These are phyloP conservation scores for Cuniculus paca DNA, from an alignment of 2,797 vertebrate genomes.

Conservation along the genomic window DNA sequence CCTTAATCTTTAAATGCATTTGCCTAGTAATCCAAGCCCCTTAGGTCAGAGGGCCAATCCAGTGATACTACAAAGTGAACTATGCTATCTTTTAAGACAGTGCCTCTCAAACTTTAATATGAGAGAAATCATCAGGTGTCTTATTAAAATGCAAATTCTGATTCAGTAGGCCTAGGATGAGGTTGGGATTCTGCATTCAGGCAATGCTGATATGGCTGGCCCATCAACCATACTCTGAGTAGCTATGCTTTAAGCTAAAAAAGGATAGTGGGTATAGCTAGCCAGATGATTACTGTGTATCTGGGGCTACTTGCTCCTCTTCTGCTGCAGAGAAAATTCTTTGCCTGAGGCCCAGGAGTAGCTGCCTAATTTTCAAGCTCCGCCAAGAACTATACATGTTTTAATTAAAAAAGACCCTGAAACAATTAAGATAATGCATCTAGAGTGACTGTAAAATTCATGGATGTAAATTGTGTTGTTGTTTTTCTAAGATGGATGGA, in stretches of 20 bases:
- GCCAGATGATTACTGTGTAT: conserved; percentile 24
- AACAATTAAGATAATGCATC: conserved; percentile 77
- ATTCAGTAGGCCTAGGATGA: neutral
- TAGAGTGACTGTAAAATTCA: conserved; percentile 71
- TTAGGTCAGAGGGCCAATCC: neutral
- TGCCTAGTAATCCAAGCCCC: neutral
- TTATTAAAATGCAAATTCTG: conserved; percentile 48
- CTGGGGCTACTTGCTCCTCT: neutral
- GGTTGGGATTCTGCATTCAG: neutral
- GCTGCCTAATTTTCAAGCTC: conserved; percentile 70
- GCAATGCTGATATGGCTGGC: neutral
- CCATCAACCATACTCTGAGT: neutral
- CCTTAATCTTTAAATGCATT: conserved; percentile 28
- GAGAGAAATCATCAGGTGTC: neutral
- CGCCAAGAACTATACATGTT: conserved; percentile 65
- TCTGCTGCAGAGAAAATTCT: conserved; percentile 44
- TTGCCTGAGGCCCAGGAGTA: conserved; percentile 48
- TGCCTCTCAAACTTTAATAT: conserved; percentile 23
- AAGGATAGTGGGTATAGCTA: neutral
- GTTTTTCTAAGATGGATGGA: conserved; percentile 61
- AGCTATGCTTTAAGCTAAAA: conserved; percentile 35
- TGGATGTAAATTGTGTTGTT: conserved; percentile 64
- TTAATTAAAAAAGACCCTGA: conserved; percentile 77
- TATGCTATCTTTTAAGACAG: neutral
- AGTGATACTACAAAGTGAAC: neutral